Conservation (phyloP, 2,888 invertebrate species). For the Epicampocera succincta region DNA sequence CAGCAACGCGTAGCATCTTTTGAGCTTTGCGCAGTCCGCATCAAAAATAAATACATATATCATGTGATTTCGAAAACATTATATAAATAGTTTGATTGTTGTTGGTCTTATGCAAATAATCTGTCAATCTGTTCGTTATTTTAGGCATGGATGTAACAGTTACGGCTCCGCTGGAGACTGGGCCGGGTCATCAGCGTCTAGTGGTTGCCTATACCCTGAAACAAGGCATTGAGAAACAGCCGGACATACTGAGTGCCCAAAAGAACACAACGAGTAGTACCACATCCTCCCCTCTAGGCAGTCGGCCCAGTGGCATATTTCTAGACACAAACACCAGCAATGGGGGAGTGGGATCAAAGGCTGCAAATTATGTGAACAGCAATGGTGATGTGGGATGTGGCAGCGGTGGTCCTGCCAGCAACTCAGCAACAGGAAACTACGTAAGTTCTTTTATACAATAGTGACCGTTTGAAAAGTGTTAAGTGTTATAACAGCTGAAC, state of each 20-base stretch:
- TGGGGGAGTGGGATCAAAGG: slow-evolving; percentile 72
- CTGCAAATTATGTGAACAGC: slow-evolving; percentile 66
- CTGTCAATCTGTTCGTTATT: slow-evolving; percentile 19
- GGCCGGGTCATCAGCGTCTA: slow-evolving; percentile 91
- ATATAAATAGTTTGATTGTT: too few species aligned
- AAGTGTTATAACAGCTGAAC: too few species aligned
- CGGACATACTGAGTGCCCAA: slow-evolving; percentile 91
- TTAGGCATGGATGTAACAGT: slow-evolving; percentile 82
- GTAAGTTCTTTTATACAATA: slow-evolving; percentile 75
- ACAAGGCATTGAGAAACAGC: slow-evolving; percentile 87
- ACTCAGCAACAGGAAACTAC: slow-evolving; percentile 75
- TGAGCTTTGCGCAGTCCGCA: too few species aligned
- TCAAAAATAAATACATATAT: too few species aligned
- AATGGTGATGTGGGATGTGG: slow-evolving; percentile 57
- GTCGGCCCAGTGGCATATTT: slow-evolving; percentile 75
- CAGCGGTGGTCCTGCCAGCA: slow-evolving; percentile 38
- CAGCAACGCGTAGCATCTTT: too few species aligned
- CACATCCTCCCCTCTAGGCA: slow-evolving; percentile 80
- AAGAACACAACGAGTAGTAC: slow-evolving; percentile 83
- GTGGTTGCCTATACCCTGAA: slow-evolving; percentile 93
- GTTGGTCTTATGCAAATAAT: too few species aligned
- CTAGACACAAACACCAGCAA: slow-evolving; percentile 67
- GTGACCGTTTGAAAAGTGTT: not conserved
- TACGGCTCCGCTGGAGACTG: slow-evolving; percentile 87
- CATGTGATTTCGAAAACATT: too few species aligned